Conservation (phyloP, 2,888 invertebrate genomes). For the Chironomus riparius region DNA sequence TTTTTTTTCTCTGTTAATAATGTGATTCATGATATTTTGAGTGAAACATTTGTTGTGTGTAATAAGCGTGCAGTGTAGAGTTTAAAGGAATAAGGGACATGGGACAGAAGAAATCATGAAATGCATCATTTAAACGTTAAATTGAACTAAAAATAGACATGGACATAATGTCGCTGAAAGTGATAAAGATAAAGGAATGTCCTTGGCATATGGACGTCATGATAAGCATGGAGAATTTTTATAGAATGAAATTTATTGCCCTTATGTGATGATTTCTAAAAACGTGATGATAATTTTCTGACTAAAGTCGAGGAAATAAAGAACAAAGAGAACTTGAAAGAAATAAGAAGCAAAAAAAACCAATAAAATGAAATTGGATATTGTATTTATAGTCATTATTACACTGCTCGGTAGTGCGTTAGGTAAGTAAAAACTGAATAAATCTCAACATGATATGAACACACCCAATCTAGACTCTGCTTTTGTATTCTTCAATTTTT, state of each 20-base stretch:
- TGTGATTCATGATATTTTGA: slow-evolving; percentile 11
- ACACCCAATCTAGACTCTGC: no score
- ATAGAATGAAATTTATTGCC: background rate
- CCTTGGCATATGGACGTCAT: slow-evolving; percentile 16
- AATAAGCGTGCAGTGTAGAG: slow-evolving; percentile 13
- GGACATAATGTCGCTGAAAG: background rate
- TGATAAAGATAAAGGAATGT: background rate
- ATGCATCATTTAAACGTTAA: slow-evolving; percentile 21
- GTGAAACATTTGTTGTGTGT: slow-evolving; percentile 18
- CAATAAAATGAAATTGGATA: slow-evolving; percentile 18
- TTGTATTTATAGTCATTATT: slow-evolving; percentile 2
- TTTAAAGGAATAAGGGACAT: background rate
- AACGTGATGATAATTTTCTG: background rate
- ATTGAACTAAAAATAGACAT: background rate
- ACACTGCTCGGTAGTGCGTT: background rate
- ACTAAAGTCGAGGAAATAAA: background rate
- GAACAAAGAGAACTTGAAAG: background rate
- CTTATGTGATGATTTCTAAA: background rate
- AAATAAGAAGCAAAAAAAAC: background rate
- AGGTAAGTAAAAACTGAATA: slow-evolving; percentile 17
- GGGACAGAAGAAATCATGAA: background rate
- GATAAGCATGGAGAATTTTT: slow-evolving; percentile 16
- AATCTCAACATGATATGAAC: background rate
- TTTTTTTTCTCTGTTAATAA: background rate
- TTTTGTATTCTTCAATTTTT: background rate